phyloP scores from a whole-genome alignment of 1,140 invertebrate species.

The Acyrthosiphon pisum region DNA sequence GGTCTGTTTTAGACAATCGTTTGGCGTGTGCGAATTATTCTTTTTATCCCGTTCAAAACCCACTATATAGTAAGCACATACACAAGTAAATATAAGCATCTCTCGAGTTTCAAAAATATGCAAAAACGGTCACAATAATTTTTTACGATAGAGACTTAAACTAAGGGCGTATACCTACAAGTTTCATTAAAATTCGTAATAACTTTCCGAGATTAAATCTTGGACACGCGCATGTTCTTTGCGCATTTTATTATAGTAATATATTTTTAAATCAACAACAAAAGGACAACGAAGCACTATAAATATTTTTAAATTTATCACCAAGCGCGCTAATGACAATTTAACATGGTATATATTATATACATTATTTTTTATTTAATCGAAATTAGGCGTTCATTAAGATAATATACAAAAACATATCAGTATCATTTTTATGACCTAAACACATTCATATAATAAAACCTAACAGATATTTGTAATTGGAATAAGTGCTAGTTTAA shows the following conservation, averaged over 20 bases:
- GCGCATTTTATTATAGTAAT: background rate
- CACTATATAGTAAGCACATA: background rate
- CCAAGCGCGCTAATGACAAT: slow-evolving; percentile 26
- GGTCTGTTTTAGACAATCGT: slow-evolving; percentile 19
- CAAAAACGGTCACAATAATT: background rate
- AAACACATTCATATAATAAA: background rate
- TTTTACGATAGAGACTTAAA: slow-evolving; percentile 23
- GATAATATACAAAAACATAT: background rate
- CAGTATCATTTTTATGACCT: background rate
- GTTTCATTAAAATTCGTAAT: slow-evolving; percentile 24
- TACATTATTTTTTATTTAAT: background rate
- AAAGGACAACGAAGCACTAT: background rate
- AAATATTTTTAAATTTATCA: slow-evolving; percentile 31
- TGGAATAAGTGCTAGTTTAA: background rate
- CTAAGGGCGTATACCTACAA: background rate
- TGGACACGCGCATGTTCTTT: background rate
- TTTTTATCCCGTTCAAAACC: background rate
- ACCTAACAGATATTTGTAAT: background rate
- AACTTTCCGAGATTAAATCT: slow-evolving; percentile 32
- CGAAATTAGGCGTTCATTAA: background rate
- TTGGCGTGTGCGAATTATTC: background rate
- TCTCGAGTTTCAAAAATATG: background rate
- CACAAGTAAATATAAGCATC: background rate
- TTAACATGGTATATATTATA: background rate
- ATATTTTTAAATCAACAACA: slow-evolving; percentile 18